Evolutionary conservation across 2,113 vertebrate genomes (phyloP).

Genomic region (Tyrannus savana): DNA sequence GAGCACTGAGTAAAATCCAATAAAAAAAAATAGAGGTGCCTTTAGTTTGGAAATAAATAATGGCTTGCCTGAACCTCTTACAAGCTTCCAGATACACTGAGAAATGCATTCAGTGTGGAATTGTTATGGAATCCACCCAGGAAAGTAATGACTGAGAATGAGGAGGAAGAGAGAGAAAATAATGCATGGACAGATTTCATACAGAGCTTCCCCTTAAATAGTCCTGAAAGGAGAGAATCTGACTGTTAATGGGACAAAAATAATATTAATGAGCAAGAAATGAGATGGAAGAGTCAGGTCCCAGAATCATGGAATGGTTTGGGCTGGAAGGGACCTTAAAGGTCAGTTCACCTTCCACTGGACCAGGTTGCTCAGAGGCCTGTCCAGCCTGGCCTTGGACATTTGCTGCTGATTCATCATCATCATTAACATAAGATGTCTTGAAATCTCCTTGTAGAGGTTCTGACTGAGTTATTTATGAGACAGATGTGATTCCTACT

Average conservation of each 20-base stretch:
- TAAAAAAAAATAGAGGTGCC: neutral
- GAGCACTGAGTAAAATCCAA: neutral
- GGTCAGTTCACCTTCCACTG: neutral
- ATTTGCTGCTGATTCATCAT: neutral
- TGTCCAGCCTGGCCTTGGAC: neutral
- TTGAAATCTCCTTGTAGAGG: neutral
- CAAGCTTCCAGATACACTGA: neutral
- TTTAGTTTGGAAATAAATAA: neutral
- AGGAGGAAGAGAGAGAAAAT: neutral
- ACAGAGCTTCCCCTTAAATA: neutral
- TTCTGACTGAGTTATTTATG: neutral
- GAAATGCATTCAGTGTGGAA: neutral
- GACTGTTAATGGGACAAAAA: neutral
- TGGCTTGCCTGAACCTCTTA: neutral
- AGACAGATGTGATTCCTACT: neutral
- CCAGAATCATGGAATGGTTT: neutral
- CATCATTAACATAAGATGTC: neutral
- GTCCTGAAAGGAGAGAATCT: neutral
- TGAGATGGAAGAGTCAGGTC: neutral
- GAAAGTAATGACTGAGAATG: neutral
- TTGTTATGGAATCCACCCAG: neutral
- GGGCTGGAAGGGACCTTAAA: neutral
- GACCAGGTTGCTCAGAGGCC: neutral
- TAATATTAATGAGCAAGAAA: neutral
- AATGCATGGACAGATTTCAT: neutral